These are phyloP conservation scores for Lathamus discolor DNA, from an alignment of 2,113 vertebrate genomes.

Conservation along the genomic window DNA sequence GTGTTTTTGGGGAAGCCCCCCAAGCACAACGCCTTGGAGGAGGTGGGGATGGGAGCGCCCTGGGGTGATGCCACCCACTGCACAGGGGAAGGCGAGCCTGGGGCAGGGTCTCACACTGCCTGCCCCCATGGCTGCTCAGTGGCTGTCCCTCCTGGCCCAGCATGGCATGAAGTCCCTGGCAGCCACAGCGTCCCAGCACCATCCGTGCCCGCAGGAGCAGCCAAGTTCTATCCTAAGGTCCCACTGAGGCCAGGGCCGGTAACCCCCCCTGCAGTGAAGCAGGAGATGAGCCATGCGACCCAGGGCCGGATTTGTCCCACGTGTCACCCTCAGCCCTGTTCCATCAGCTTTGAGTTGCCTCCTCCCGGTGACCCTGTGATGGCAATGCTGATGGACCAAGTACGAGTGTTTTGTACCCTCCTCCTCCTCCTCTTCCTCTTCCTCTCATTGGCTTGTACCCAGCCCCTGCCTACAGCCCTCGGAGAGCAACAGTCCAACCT, in stretches of 20 bases:
- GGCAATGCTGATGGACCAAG: slow-evolving; percentile 73
- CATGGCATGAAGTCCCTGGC: not conserved
- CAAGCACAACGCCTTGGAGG: not conserved
- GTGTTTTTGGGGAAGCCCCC: not conserved
- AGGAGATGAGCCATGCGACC: fast-evolving
- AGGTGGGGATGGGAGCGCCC: not conserved
- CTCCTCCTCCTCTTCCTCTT: slow-evolving; percentile 69
- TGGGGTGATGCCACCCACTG: not conserved
- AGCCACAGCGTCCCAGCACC: fast-evolving
- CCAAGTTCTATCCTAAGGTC: not conserved
- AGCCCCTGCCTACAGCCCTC: slow-evolving; percentile 78
- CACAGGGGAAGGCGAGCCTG: fast-evolving
- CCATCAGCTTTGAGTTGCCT: slow-evolving; percentile 81
- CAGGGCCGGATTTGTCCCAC: not conserved
- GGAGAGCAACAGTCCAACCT: slow-evolving; percentile 88
- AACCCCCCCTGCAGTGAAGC: not conserved
- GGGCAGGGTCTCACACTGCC: not conserved
- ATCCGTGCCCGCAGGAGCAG: not conserved
- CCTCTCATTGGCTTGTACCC: slow-evolving; percentile 91
- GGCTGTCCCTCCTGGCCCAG: not conserved
- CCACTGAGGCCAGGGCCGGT: fast-evolving
- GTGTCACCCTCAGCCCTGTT: slow-evolving; percentile 60
- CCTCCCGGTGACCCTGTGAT: slow-evolving; percentile 67
- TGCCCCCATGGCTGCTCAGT: not conserved
- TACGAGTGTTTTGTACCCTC: slow-evolving; percentile 64